Conservation (phyloP, 2,888 invertebrate genomes). For the Drosophila paramelanica region DNA sequence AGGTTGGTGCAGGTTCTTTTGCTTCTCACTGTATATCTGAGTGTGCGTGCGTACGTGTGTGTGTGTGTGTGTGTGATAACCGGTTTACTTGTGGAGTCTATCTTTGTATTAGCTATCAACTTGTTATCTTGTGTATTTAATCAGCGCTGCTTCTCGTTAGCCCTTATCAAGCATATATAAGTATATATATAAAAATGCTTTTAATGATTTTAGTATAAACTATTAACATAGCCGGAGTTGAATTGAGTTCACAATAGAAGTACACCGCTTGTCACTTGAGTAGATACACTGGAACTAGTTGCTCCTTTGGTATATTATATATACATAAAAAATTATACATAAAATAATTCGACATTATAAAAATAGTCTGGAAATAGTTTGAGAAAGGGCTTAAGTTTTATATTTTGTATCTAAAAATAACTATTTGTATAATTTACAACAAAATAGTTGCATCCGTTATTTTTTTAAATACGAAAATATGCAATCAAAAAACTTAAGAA, state of each 20-base stretch:
- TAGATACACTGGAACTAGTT: slow-evolving; percentile 6
- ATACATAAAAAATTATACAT: no score
- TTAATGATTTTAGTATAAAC: neutral
- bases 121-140: slow-evolving; percentile 25
- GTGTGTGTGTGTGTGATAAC: slow-evolving; percentile 26
- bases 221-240: slow-evolving; percentile 15
- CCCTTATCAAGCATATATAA: slow-evolving; percentile 21
- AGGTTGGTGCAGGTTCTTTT: slow-evolving; percentile 60
- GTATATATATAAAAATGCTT: neutral
- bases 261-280: neutral
- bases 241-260: slow-evolving; percentile 23
- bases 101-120: slow-evolving; percentile 4
- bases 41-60: neutral
- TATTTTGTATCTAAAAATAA: no score
- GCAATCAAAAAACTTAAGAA: no score
- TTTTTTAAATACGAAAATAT: no score
- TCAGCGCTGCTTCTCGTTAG: neutral
- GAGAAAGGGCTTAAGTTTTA: no score
- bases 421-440: no score
- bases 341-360: no score
- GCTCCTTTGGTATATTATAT: neutral
- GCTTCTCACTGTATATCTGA: neutral
- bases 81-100: slow-evolving; percentile 25
- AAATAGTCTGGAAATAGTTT: no score
- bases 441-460: no score